Evolutionary conservation across 2,797 vertebrate genomes (phyloP).

Genomic region (Ctenosaura bakeri): DNA sequence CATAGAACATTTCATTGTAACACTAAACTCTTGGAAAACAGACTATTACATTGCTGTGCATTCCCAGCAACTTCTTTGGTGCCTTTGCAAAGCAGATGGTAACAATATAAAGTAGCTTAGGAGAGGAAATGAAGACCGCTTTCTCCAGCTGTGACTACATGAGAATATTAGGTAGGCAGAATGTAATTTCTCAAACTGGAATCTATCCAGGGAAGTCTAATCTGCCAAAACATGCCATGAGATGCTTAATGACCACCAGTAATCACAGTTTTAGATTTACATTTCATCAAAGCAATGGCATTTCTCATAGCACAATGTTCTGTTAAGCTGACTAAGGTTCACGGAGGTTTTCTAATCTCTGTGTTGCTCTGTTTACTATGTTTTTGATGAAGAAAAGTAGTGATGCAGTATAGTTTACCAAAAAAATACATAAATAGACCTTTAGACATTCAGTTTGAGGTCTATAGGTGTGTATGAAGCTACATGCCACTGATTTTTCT

Average conservation of each 20-base stretch:
- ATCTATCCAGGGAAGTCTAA: slow-evolving; percentile 39
- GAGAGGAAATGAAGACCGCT: slow-evolving; percentile 39
- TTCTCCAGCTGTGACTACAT: slow-evolving; percentile 30
- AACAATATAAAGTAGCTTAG: slow-evolving; percentile 46
- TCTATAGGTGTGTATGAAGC: not conserved
- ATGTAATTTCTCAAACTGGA: slow-evolving; percentile 29
- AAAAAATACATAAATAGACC: not conserved
- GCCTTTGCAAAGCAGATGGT: slow-evolving; percentile 25
- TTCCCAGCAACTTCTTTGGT: slow-evolving; percentile 17
- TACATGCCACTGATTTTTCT: not conserved
- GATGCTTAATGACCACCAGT: slow-evolving; percentile 9
- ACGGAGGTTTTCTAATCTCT: not conserved
- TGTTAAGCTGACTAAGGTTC: not conserved
- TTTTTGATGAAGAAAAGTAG: slow-evolving; percentile 22
- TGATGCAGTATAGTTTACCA: not conserved
- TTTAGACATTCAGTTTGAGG: not conserved
- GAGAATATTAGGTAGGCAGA: slow-evolving; percentile 26
- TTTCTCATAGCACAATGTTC: not conserved
- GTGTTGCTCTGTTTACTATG: not conserved
- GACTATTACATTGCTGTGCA: fast-evolving
- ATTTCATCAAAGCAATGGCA: slow-evolving; percentile 21
- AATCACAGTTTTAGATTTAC: slow-evolving; percentile 28
- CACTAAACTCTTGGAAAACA: not conserved
- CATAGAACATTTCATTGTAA: not conserved
- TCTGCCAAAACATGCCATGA: not conserved